A percentile compares a stretch with the other conserved stretches of the same genome.
Conservation (phyloP, 2,797 vertebrate genomes). For the Stomatorhinus walkeri region DNA sequence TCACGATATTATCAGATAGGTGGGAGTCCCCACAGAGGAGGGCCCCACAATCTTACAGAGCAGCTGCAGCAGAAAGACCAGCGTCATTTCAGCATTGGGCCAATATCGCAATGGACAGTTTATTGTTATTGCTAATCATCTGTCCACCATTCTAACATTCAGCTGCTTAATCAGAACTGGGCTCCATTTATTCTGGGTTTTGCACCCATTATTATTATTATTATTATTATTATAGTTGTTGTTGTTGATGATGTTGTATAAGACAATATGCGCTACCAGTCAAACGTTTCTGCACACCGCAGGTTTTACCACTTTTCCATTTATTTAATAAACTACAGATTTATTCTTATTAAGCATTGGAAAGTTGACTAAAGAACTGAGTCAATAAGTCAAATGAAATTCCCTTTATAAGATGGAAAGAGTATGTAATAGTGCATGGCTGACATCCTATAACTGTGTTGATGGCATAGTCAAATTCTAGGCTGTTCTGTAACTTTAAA, state of each 20-base stretch:
- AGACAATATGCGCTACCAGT: background rate
- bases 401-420: no score
- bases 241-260: background rate
- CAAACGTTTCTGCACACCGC: no score
- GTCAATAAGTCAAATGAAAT: no score
- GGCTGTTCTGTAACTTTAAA: no score
- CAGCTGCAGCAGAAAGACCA: background rate
- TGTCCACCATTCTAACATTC: background rate
- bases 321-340: no score
- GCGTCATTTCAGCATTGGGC: background rate
- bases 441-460: no score
- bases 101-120: background rate
- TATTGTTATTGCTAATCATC: background rate
- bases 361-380: no score
- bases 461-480: no score
- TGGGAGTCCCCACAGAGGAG: background rate
- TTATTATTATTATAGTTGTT: background rate
- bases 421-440: no score
- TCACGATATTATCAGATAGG: background rate
- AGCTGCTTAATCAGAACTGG: background rate
- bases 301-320: no score
- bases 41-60: background rate
- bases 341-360: no score
- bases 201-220: background rate
- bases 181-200: background rate